phyloP scores from a whole-genome alignment of 2,888 invertebrate genomes.

The Amiota minor region DNA sequence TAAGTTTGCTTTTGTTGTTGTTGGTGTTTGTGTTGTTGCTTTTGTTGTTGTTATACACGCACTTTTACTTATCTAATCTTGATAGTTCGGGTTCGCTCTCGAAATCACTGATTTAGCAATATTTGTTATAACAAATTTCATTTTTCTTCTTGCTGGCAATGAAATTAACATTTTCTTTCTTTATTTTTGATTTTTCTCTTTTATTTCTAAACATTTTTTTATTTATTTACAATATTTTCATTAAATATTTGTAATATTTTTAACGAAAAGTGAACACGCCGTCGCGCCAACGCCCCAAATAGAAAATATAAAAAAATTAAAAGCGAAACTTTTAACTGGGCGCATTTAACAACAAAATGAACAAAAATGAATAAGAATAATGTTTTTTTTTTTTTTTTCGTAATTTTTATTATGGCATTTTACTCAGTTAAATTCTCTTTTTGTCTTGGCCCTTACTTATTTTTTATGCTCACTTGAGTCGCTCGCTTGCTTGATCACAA shows the following conservation, averaged over 20 bases:
- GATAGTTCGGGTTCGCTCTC: conserved; percentile 10
- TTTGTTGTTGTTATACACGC: conserved; percentile 48
- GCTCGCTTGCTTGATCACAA: conserved; percentile 11
- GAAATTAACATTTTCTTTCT: neutral
- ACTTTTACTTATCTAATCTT: conserved; percentile 35
- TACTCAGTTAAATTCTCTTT: neutral
- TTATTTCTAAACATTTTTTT: neutral
- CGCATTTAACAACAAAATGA: conserved; percentile 28
- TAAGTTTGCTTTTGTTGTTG: conserved; percentile 7
- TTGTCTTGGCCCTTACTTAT: neutral
- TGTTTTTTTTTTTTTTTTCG: conserved; percentile 5
- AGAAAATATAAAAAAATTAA: conserved; percentile 24
- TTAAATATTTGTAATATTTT: conserved; percentile 27
- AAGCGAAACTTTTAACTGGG: conserved; percentile 29
- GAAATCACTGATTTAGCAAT: conserved; percentile 30
- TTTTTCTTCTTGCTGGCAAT: neutral
- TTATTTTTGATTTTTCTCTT: neutral
- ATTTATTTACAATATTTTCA: conserved; percentile 45
- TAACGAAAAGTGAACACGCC: neutral
- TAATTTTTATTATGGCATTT: neutral
- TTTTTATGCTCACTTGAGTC: neutral
- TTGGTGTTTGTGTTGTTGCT: conserved; percentile 35
- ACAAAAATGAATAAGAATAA: conserved; percentile 49
- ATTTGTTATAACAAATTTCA: conserved; percentile 20
- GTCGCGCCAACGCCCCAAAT: conserved; percentile 61